Percentiles rank a stretch among this genome's conserved stretches.
Conservation (phyloP, 2,113 vertebrate species). For the Acrocephalus arundinaceus region DNA sequence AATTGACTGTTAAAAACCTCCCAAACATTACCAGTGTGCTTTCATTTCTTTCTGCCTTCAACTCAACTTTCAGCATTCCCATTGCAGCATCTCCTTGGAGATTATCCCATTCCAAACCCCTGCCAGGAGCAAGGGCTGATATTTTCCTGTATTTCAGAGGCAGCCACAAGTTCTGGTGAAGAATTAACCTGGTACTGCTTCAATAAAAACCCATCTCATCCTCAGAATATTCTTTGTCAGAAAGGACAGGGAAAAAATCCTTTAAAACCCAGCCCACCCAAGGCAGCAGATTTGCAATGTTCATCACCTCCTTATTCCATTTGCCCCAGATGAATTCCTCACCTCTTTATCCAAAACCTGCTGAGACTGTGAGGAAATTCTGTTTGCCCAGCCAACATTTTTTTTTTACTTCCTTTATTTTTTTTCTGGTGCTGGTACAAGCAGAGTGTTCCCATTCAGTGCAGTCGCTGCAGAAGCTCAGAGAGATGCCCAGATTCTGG, state of each 20-base stretch:
- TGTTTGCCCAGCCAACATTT: background rate
- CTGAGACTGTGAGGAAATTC: background rate
- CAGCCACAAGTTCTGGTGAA: background rate
- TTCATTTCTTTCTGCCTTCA: background rate
- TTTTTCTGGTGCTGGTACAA: background rate
- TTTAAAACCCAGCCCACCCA: background rate
- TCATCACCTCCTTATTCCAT: background rate
- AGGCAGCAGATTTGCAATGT: background rate
- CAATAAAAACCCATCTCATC: background rate
- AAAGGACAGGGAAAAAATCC: background rate
- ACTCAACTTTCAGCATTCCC: background rate
- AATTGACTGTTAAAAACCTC: background rate
- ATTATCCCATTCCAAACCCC: background rate
- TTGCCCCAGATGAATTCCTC: background rate
- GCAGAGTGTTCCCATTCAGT: background rate
- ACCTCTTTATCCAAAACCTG: background rate
- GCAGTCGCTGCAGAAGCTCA: background rate
- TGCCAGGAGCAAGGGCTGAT: background rate
- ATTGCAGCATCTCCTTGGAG: background rate
- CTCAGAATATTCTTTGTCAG: background rate
- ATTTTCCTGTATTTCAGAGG: background rate
- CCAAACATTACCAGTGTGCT: background rate
- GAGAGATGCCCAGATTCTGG: background rate
- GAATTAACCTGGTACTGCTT: background rate
- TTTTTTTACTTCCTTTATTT: background rate